Evolutionary conservation across 2,888 invertebrate species (phyloP).

Genomic region (Dryobota labecula): DNA sequence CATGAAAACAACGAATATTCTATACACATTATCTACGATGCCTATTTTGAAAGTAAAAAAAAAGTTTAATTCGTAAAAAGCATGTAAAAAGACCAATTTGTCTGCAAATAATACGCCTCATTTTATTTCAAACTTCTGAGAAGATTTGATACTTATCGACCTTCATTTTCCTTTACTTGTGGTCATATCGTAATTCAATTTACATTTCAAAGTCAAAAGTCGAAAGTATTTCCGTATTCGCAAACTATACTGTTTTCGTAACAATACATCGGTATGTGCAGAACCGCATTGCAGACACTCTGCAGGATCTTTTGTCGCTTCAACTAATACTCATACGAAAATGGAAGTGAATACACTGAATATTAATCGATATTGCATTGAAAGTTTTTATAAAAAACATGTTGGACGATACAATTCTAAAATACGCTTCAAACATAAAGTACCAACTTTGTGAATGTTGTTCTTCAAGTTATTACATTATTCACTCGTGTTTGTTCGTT

Average conservation of each 20-base stretch:
- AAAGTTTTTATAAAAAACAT: constrained; percentile 10
- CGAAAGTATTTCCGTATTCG: constrained; percentile 18
- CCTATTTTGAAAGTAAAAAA: not conserved
- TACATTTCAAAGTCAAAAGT: constrained; percentile 16
- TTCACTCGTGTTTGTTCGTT: constrained; percentile 16
- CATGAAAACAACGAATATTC: not conserved
- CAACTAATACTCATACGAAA: constrained; percentile 32
- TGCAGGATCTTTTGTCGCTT: constrained; percentile 59
- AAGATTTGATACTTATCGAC: constrained; percentile 1
- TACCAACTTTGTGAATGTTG: constrained; percentile 17
- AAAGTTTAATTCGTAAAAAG: too few species aligned
- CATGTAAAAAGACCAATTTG: not conserved
- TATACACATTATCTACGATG: not conserved
- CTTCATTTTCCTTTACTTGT: constrained; percentile 9
- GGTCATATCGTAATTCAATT: constrained; percentile 14
- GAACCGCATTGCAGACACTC: constrained; percentile 63
- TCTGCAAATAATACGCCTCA: not conserved
- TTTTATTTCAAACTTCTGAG: constrained; percentile 3
- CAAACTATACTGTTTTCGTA: constrained; percentile 35
- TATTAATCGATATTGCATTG: constrained; percentile 29
- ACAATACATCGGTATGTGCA: constrained; percentile 44
- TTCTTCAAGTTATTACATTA: constrained; percentile 5
- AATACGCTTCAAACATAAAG: not conserved
- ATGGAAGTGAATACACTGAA: constrained; percentile 12
- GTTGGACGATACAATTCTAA: not conserved